Evolutionary conservation across 2,888 invertebrate species (phyloP).

Genomic region (Tridacna crocea): DNA sequence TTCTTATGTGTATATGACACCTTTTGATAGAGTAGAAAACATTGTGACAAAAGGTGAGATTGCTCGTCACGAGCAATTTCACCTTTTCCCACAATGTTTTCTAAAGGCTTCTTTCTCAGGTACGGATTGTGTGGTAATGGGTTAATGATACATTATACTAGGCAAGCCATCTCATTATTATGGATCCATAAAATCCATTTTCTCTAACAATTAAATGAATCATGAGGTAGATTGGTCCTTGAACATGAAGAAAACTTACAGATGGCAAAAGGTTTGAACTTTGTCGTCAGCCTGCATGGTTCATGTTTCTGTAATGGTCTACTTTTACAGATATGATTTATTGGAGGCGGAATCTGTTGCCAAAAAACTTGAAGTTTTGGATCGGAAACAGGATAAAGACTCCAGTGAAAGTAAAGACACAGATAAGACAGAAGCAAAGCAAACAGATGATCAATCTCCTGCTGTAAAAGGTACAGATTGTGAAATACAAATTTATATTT

Average conservation of each 20-base stretch:
- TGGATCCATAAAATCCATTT: too few relatives aligned
- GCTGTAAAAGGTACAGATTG: constrained; percentile 1
- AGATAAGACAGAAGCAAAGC: constrained; percentile 47
- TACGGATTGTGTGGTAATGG: too few relatives aligned
- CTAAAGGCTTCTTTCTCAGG: background rate
- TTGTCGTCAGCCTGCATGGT: too few relatives aligned
- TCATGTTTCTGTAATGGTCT: too few relatives aligned
- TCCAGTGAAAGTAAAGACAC: constrained; percentile 41
- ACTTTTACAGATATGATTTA: constrained; percentile 77
- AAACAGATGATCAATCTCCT: constrained; percentile 13
- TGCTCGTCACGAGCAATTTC: background rate
- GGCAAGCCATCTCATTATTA: too few relatives aligned
- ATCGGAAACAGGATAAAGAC: constrained; percentile 38
- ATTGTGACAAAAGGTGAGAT: background rate
- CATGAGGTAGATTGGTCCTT: too few relatives aligned
- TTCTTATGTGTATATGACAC: too few relatives aligned
- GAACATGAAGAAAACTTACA: too few relatives aligned
- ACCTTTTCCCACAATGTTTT: constrained; percentile 4
- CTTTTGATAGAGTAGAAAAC: too few relatives aligned
- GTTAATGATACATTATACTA: too few relatives aligned
- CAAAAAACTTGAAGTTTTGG: constrained; percentile 72
- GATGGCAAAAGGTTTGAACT: too few relatives aligned
- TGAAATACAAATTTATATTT: background rate
- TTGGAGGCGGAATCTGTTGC: constrained; percentile 78
- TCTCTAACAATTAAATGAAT: too few relatives aligned